Percentiles rank a stretch among this genome's conserved stretches.
Evolutionary conservation across 2,888 invertebrate genomes (phyloP).

Genomic region (Macrophya annulata): DNA sequence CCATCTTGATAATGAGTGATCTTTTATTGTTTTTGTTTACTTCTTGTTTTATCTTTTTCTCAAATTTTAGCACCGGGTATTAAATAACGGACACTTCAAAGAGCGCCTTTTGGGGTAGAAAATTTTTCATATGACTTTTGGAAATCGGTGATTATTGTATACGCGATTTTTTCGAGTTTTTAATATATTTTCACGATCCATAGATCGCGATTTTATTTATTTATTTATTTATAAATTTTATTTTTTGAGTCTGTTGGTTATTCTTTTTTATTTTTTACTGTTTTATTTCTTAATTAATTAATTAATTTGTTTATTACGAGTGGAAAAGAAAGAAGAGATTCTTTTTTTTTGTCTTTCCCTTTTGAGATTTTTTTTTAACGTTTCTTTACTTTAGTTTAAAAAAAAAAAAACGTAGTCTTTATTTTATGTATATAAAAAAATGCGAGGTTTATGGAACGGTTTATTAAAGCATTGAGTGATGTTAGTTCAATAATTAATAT

Average conservation of each 20-base stretch:
- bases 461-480: slow-evolving; percentile 9
- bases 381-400: not conserved
- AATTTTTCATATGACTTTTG: slow-evolving; percentile 6
- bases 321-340: slow-evolving; percentile 8
- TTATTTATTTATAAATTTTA: not conserved
- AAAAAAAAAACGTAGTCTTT: not conserved
- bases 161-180: not conserved
- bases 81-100: slow-evolving; percentile 6
- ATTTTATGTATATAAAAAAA: not conserved
- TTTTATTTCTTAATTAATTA: not conserved
- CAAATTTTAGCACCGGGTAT: not conserved
- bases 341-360: not conserved
- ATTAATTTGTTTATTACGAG: not conserved
- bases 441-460: slow-evolving; percentile 3
- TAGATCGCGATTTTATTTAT: not conserved
- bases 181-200: slow-evolving; percentile 10
- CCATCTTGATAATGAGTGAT: slow-evolving; percentile 83
- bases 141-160: not conserved
- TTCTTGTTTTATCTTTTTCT: not conserved
- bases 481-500: slow-evolving; percentile 2
- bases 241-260: not conserved
- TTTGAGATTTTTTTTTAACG: not conserved
- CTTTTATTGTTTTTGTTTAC: not conserved
- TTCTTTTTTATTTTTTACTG: not conserved
- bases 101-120: slow-evolving; percentile 8